Evolutionary conservation across 2,888 invertebrate species (phyloP), one percentile per base, ranked within the genome.

Genomic region (Brenthis ino): DNA sequence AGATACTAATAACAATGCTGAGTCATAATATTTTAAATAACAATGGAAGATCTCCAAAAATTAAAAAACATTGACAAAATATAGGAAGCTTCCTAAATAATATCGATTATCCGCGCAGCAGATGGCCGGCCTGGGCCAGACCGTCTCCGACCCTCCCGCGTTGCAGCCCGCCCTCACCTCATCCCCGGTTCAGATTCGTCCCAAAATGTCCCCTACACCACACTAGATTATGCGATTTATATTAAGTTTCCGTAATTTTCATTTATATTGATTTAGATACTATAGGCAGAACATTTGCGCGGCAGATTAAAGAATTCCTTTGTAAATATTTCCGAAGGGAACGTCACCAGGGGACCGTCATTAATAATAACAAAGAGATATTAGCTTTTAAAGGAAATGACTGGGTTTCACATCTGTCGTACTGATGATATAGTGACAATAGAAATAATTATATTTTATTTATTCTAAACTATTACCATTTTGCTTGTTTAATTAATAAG

Each of bases 201-300:
- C 86, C 87, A 81, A 89, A 91, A 88, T 84, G 82, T 86, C 88
- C 91, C 92, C 89, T 84, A 83, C 85, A 85, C 83, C 81, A 85
- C 82, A 89, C 85, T 87, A 85, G 87, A 89, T 92, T 91, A 92
- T 91, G 85, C 90, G 89, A 90, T 91, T 92, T 92, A 91, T 91
- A 92, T 91, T 91, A 89, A 88, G 90, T 93, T 92, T 92, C 89
- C 91, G 89, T 87, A 87, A 89, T 89, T 90, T 86, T 88, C 85
- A 87, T 87, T 87, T 82, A 83, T 86, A 89, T 88, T 88, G 91
- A 87, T 83, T 82, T 82, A 78, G 82, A 79, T 80, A 79, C 77
- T 71, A 69, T 57, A 68, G 80, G 72, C 75, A 81, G 85, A 86
- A 85, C 86, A 85, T 85, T 88, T 81, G 83, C 78, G 79, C 83